Base-by-base conservation (phyloP, 2,113 vertebrate species). In the Pachypanchax playfairii region DNA sequence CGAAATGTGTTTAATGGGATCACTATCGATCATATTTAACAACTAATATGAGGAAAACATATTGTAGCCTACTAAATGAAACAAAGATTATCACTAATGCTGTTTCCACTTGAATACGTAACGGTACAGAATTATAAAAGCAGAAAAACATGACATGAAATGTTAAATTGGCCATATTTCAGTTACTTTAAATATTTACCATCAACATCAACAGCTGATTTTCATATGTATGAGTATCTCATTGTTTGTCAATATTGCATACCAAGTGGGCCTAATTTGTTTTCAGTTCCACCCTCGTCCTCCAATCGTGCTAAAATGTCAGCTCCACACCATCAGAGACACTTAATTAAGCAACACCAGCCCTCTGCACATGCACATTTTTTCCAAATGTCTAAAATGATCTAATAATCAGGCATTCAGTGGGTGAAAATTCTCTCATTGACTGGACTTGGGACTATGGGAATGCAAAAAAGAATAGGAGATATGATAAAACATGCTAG, bases 321-420 rank as follows among this genome's bases (percentile, higher is more conserved):
- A 65, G 66, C 73, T 77, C 48, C 1, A 9, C 62, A 28, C 66
- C 73, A 72, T 72, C 69, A 51, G 47, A 79, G 71, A 38, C 71
- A 65, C 75, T 86, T 89, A 88, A 90, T 89, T 87, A 86, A 84
- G 69, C 57, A 22, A 22, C 67, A 13, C 12, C 65, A 15, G 47
- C 42, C 24, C 22, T 41, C 22, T 8, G 22, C 57, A 15, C 41
- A 62, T 33, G 48, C 29, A 47, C 49, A 53, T 47, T n/a, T 62
- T 50, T 66, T 62, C 75, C 54, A 49, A 78, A 68, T 65, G 77
- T 79, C 75, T 65, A 18, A 51, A 70, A 72, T 52, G 78, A 82
- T 79, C 52, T 73, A 80, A 83, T 70, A 61, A 62, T 61, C 54
- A 72, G 29, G 42, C 39, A 2, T 60, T 61, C 48, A 56, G 67